Percentiles rank a stretch among this genome's conserved stretches.
Conservation (phyloP, 2,113 vertebrate genomes). For the Phalacrocorax pelagicus region DNA sequence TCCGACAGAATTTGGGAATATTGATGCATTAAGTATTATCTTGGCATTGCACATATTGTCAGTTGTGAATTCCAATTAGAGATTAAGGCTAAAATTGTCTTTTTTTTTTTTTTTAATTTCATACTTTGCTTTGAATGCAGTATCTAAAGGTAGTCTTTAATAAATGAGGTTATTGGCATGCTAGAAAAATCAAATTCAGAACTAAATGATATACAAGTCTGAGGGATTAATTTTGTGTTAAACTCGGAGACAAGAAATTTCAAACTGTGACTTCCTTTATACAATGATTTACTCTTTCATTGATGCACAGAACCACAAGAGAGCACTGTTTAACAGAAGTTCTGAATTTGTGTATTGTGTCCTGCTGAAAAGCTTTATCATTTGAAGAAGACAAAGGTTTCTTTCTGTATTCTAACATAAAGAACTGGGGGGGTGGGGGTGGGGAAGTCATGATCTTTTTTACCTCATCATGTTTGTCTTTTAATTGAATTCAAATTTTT, state of each 20-base stretch:
- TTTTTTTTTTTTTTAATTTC: not conserved
- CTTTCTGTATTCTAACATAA: slow-evolving; percentile 16
- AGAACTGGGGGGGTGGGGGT: not conserved
- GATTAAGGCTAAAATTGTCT: not conserved
- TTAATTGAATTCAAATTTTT: not conserved
- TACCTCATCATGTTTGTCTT: not conserved
- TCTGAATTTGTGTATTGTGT: slow-evolving; percentile 42
- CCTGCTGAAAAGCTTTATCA: not conserved
- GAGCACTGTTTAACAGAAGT: slow-evolving; percentile 77
- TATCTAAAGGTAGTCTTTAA: not conserved
- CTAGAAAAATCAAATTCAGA: not conserved
- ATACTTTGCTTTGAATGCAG: slow-evolving; percentile 9
- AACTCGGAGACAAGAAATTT: not conserved
- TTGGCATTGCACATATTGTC: not conserved
- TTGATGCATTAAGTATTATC: not conserved
- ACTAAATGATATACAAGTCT: not conserved
- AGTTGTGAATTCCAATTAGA: slow-evolving; percentile 2
- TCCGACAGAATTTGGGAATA: not conserved
- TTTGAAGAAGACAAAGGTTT: slow-evolving; percentile 36
- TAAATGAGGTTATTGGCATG: not conserved
- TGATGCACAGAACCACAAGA: slow-evolving; percentile 72
- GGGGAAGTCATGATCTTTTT: not conserved
- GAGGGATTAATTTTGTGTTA: not conserved
- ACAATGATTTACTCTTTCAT: slow-evolving; percentile 28
- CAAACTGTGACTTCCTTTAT: not conserved